Percentiles rank a stretch among this genome's conserved stretches.
Conservation (phyloP, 2,113 vertebrate species). For the Malurus elegans region DNA sequence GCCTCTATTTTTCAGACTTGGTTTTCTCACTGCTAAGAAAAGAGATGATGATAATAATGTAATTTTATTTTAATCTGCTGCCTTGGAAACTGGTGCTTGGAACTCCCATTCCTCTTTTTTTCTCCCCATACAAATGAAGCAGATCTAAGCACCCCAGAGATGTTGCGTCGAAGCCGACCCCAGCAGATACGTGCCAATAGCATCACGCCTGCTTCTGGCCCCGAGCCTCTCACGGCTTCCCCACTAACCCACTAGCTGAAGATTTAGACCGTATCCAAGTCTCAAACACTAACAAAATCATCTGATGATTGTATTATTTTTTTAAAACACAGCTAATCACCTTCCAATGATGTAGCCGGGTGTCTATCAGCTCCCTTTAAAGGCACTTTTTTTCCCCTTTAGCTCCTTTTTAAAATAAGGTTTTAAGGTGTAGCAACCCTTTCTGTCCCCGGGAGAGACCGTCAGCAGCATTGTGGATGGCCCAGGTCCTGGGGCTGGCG, state of each 20-base stretch:
- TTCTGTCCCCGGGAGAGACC: not conserved
- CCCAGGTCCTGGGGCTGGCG: not conserved
- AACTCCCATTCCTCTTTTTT: not conserved
- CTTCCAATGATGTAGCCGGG: not conserved
- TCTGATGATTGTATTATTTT: not conserved
- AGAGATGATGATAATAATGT: slow-evolving; percentile 49
- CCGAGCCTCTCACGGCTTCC: not conserved
- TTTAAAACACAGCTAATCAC: slow-evolving; percentile 48
- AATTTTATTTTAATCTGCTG: slow-evolving; percentile 62
- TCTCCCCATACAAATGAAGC: not conserved
- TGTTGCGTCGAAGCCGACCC: not conserved
- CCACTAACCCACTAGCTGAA: slow-evolving; percentile 46
- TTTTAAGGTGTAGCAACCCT: slow-evolving; percentile 1
- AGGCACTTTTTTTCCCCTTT: slow-evolving; percentile 31
- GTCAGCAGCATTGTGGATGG: not conserved
- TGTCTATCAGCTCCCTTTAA: slow-evolving; percentile 42
- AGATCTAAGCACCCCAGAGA: slow-evolving; percentile 22
- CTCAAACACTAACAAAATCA: not conserved
- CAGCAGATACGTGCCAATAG: not conserved
- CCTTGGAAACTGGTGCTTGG: slow-evolving; percentile 43
- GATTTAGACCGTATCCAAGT: not conserved
- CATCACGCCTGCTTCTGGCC: not conserved
- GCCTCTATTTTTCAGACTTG: slow-evolving; percentile 71
- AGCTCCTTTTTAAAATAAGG: not conserved
- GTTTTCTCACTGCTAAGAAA: slow-evolving; percentile 61